Conservation (phyloP, 2,797 vertebrate genomes). For the Parambassis ranga region DNA sequence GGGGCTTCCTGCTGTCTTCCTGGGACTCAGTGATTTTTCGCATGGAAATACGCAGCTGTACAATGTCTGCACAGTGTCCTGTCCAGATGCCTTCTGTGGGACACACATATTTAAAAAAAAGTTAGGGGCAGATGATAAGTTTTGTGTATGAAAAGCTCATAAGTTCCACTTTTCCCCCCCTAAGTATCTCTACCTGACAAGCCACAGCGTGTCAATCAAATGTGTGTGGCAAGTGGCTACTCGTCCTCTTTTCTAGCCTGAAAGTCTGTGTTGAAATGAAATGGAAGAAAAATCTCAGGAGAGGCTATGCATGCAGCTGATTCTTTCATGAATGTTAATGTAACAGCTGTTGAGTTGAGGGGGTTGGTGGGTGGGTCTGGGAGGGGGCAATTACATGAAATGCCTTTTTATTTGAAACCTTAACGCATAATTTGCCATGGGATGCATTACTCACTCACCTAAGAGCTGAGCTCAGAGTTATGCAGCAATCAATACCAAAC, state of each 20-base stretch:
- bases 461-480: slow-evolving; percentile 3
- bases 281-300: slow-evolving; percentile 8
- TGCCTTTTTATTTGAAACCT: slow-evolving; percentile 15
- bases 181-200: too few species aligned
- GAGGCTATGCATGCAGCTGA: slow-evolving; percentile 6
- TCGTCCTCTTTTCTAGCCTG: not conserved
- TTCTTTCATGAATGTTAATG: slow-evolving; percentile 43
- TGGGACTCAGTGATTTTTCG: slow-evolving; percentile 41
- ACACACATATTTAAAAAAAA: not conserved
- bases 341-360: slow-evolving; percentile 28
- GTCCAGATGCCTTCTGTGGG: slow-evolving; percentile 33
- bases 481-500: slow-evolving; percentile 20
- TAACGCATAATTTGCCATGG: slow-evolving; percentile 14
- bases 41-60: slow-evolving; percentile 52
- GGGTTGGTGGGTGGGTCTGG: not conserved
- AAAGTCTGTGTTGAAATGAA: slow-evolving; percentile 15
- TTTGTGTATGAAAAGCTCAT: not conserved
- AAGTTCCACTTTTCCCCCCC: too few species aligned
- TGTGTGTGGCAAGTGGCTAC: slow-evolving; percentile 14
- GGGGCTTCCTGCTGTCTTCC: slow-evolving; percentile 53
- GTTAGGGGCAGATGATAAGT: not conserved
- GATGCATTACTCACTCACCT: slow-evolving; percentile 8
- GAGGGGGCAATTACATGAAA: slow-evolving; percentile 10
- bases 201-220: slow-evolving; percentile 12
- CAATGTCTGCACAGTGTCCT: slow-evolving; percentile 1